Percentiles rank a stretch among this genome's conserved stretches.
phyloP scores from a whole-genome alignment of 2,113 vertebrate species.

The Apteryx owenii region DNA sequence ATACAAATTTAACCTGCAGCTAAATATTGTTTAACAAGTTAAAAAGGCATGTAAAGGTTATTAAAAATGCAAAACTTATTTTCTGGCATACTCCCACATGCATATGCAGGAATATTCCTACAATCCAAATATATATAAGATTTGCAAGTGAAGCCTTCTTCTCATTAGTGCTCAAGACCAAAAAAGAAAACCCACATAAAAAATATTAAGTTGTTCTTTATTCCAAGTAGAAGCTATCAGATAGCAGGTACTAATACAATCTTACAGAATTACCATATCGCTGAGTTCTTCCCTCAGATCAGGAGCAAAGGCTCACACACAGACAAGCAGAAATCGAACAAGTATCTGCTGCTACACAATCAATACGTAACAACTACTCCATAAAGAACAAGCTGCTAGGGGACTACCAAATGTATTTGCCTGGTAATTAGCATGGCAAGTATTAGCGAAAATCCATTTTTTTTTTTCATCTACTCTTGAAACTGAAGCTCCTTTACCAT shows the following conservation, averaged over 20 bases:
- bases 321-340: background rate
- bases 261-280: background rate
- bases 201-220: background rate
- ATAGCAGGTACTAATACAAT: background rate
- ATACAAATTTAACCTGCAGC: background rate
- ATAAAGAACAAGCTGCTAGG: background rate
- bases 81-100: background rate
- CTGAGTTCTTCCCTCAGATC: background rate
- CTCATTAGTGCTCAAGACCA: background rate
- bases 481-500: background rate
- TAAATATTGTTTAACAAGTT: constrained; percentile 9
- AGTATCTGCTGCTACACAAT: background rate
- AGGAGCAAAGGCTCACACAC: background rate
- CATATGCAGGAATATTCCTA: background rate
- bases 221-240: background rate
- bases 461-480: background rate
- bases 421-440: background rate
- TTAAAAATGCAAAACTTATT: background rate
- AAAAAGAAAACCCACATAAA: background rate
- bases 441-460: background rate
- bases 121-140: background rate
- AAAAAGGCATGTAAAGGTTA: background rate
- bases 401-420: background rate
- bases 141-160: background rate
- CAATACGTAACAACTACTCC: background rate